Evolutionary conservation across 64 coral and sea anemone genomes (phyloP).

Genomic region (Porites lutea): DNA sequence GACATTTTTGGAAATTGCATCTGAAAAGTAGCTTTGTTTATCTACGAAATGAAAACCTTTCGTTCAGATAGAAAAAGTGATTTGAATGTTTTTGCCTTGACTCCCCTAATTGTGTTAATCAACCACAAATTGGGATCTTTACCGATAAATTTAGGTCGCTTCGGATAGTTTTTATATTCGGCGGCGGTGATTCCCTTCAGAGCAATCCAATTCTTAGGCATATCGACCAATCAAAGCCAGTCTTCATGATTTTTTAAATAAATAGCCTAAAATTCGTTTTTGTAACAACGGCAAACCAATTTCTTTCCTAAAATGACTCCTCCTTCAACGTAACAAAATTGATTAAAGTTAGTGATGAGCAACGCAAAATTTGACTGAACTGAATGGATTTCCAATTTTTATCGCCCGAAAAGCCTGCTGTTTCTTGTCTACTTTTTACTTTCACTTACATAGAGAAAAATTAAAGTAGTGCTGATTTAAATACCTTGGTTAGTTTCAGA

Average conservation of each 20-base stretch:
- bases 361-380: not conserved
- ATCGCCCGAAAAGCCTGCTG: no score
- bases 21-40: not conserved
- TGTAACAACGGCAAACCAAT: not conserved
- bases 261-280: not conserved
- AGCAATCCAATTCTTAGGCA: not conserved
- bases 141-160: conserved; percentile 8
- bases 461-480: no score
- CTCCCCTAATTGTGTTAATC: conserved; percentile 37
- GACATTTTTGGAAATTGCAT: not conserved
- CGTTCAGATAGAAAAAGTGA: not conserved
- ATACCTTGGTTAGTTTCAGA: no score
- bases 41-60: not conserved
- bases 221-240: not conserved
- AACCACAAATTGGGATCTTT: conserved; percentile 10
- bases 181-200: not conserved
- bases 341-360: not conserved
- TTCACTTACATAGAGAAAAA: no score
- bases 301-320: not conserved
- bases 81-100: conserved; percentile 15
- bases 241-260: not conserved
- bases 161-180: not conserved
- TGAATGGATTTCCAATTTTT: no score
- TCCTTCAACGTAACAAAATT: not conserved
- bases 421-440: no score